Base-by-base conservation (phyloP, 2,888 invertebrate genomes). In the Lobophora halterata region DNA sequence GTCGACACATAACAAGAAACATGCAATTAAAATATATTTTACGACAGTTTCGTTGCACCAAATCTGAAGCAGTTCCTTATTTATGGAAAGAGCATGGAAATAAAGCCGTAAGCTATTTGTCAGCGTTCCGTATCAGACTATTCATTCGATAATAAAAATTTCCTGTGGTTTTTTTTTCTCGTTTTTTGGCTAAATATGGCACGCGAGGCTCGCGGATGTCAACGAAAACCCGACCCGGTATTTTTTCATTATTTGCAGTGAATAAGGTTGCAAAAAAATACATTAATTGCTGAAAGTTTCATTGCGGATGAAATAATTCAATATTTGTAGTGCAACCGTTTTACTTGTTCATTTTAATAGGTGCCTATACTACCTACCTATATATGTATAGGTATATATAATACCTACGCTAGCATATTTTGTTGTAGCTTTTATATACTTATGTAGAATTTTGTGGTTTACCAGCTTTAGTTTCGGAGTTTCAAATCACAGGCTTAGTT, bases 101-200 rank as follows among this genome's bases (percentile, higher is more conserved):
- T 65, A 77, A 75, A 79, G 71, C 75, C 61, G 62, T 71, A 46
- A 73, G 79, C 79, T 72, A 81, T 83, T 85, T 86, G 77, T 83
- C 83, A 83, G 79, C 67, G 71, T 72, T 68, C 71, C 69, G 65
- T 72, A 81, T 79, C 75, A 73, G 71, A 66, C 65, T 65, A 62
- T 64, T 77, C 69, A 81, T 77, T 79, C 82, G 75, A 83, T 85
- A 83, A 74, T 78, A 79, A 78, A 79, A 80, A 71, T 61, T 68
- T 70, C 63, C 56, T 51, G 49, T 52, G 46, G 57, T 79, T 79
- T 83, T 79, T 79, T 83, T 31, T 82, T 80, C 67, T 74, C 70
- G 63, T 78, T 80, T 79, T 75, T 64, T 63, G 76, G 72, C 62
- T 71, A 74, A 74, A 74, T 73, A 67, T 67, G 69, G 70, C 86